Evolutionary conservation across 2,888 invertebrate genomes (phyloP).

Genomic region (Plutella xylostella): DNA sequence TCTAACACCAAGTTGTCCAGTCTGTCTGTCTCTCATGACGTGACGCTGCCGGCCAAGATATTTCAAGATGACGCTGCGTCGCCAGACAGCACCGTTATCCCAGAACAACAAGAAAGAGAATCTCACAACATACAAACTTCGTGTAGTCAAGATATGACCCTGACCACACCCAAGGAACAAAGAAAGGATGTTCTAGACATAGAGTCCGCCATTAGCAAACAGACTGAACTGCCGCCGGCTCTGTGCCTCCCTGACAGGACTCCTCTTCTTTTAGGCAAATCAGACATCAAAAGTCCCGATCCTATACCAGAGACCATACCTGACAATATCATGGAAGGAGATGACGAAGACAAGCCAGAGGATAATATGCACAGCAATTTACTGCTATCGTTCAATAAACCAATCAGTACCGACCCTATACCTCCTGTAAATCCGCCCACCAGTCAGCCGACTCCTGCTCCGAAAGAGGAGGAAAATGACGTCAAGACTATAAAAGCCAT

Average conservation of each 20-base stretch:
- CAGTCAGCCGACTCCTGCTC: conserved; percentile 19
- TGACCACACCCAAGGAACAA: conserved; percentile 31
- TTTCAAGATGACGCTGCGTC: conserved; percentile 76
- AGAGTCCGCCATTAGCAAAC: conserved; percentile 61
- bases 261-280: conserved; percentile 51
- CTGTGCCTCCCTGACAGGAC: conserved; percentile 49
- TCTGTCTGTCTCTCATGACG: conserved; percentile 68
- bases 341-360: conserved; percentile 59
- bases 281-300: conserved; percentile 62
- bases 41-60: conserved; percentile 73
- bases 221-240: conserved; percentile 58
- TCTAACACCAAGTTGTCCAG: conserved; percentile 67
- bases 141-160: conserved; percentile 28
- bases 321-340: conserved; percentile 60
- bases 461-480: conserved; percentile 44
- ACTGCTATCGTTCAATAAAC: conserved; percentile 44
- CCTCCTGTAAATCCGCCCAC: conserved; percentile 24
- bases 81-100: conserved; percentile 60
- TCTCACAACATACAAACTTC: conserved; percentile 26
- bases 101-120: conserved; percentile 35
- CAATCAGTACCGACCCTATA: conserved; percentile 27
- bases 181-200: conserved; percentile 59
- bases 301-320: conserved; percentile 65
- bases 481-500: conserved; percentile 68
- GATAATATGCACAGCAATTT: conserved; percentile 41